Conservation (phyloP, 2,888 invertebrate genomes). For the Linyphia triangularis region DNA sequence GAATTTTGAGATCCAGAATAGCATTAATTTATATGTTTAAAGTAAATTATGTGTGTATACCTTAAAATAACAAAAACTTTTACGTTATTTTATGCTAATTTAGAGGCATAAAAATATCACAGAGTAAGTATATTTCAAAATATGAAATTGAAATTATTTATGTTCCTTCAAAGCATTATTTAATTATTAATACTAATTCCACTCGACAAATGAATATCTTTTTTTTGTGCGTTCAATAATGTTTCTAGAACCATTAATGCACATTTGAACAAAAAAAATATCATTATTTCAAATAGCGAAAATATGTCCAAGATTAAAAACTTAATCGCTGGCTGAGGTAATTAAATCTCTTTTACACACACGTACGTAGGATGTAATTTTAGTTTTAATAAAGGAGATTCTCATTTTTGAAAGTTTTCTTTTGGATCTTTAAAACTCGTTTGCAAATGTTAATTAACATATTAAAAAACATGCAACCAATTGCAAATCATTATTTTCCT, state of each 20-base stretch:
- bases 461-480: background rate
- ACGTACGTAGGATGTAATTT: background rate
- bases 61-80: too few relatives aligned
- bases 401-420: background rate
- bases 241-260: background rate
- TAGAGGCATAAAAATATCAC: too few relatives aligned
- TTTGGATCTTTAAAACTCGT: background rate
- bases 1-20: too few relatives aligned
- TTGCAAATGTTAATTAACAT: background rate
- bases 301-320: background rate
- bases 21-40: too few relatives aligned
- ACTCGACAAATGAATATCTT: background rate
- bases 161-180: background rate
- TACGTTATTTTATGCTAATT: too few relatives aligned
- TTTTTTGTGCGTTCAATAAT: background rate
- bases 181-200: background rate
- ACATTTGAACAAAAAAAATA: background rate
- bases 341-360: background rate
- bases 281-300: background rate
- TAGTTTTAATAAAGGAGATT: background rate
- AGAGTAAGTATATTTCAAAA: too few relatives aligned
- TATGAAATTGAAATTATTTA: background rate
- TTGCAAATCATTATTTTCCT: background rate
- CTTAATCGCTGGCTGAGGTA: background rate
- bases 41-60: too few relatives aligned